Conservation (phyloP, 2,797 vertebrate genomes). For the Onychomys arenicola region DNA sequence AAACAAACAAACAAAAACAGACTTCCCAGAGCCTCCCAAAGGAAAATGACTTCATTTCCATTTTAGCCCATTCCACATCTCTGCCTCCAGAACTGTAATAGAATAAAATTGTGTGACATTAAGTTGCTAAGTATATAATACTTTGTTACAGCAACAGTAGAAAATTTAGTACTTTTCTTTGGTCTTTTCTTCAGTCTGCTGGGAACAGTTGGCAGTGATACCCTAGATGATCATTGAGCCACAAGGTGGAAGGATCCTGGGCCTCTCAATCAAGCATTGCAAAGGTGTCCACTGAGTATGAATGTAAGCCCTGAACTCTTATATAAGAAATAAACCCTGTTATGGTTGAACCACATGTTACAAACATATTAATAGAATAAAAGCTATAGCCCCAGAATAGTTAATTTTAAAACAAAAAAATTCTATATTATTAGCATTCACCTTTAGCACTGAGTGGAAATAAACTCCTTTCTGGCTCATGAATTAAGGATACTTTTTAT, state of each 20-base stretch:
- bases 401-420: slow-evolving; percentile 53
- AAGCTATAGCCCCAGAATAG: neutral
- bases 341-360: neutral
- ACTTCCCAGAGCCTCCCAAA: neutral
- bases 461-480: neutral
- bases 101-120: neutral
- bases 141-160: neutral
- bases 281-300: neutral
- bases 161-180: neutral
- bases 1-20: no score
- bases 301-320: neutral
- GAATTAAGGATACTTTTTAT: slow-evolving; percentile 23
- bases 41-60: neutral
- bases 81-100: neutral
- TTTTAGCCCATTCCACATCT: neutral
- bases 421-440: slow-evolving; percentile 1
- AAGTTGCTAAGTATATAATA: neutral
- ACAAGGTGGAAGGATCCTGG: neutral
- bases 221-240: neutral
- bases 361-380: neutral
- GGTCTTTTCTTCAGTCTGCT: neutral
- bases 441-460: slow-evolving; percentile 14
- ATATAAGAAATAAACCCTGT: neutral
- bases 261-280: neutral
- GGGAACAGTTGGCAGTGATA: neutral